phyloP scores from a whole-genome alignment of 2,113 vertebrate species.

The Zingel zingel region DNA sequence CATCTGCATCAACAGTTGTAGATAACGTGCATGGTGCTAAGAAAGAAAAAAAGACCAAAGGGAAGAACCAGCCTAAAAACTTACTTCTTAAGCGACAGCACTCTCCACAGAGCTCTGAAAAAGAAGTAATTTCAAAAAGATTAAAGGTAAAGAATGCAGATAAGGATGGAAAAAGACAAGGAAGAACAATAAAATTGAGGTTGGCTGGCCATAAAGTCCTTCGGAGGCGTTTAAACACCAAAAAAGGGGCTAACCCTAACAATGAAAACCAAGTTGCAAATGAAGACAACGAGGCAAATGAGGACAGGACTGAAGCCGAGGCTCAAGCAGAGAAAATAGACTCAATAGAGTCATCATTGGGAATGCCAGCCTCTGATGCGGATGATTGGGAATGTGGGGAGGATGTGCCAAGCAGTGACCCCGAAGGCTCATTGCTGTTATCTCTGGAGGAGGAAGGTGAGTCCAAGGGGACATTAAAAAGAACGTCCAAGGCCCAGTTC shows the following conservation, averaged over 20 bases:
- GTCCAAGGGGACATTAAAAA: conserved; percentile 61
- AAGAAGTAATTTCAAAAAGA: conserved; percentile 28
- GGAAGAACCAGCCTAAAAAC: conserved; percentile 23
- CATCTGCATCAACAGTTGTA: not conserved
- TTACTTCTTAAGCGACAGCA: conserved; percentile 25
- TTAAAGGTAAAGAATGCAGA: not conserved
- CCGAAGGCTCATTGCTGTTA: conserved; percentile 49
- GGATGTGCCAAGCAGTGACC: conserved; percentile 66
- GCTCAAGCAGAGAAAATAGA: conserved; percentile 3
- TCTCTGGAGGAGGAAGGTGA: conserved; percentile 41
- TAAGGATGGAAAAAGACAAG: conserved; percentile 74
- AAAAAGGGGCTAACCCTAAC: conserved; percentile 44
- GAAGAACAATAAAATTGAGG: conserved; percentile 83
- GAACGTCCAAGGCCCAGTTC: conserved; percentile 84
- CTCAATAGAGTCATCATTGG: accelerated
- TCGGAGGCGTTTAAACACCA: conserved; percentile 80
- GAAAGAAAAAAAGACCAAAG: not conserved
- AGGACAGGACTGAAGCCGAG: conserved; percentile 10
- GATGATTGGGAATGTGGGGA: conserved; percentile 59
- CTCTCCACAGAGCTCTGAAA: conserved; percentile 26
- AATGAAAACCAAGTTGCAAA: conserved; percentile 26
- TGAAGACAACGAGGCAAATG: not conserved
- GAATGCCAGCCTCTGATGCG: not conserved
- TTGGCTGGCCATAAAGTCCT: conserved; percentile 86
- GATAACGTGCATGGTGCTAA: not conserved